Evolutionary conservation across 2,888 invertebrate species (phyloP), one percentile per base, ranked within the genome.

Genomic region (Periphyllus acericola): DNA sequence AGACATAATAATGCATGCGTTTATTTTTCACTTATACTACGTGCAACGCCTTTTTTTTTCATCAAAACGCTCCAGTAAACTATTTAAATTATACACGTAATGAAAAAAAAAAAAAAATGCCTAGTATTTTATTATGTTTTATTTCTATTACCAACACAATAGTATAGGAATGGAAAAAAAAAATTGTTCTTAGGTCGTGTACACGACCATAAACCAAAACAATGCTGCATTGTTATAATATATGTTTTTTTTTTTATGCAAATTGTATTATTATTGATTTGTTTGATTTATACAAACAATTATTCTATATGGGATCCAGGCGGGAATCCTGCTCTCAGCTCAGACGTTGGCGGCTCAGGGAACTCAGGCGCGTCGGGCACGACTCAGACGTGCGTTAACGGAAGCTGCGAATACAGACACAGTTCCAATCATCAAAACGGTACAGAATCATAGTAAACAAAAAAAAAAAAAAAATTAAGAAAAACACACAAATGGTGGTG

Each of bases 371-470:
- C 95, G 96, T 92, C 94, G 96, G 91, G 94, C 95, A 92, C 94
- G 95, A 91, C 94, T 96, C 93, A 94, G 96, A 92, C 94, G 96
- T 92, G 96, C 97, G 92, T 96, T 96, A 93, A 97, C 96, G 92
- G 96, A 96, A 93, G 96, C 96, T 91, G 96, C 96, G 91, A 96
- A 96, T 92, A 95, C 95, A 92, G 96, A 96, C 93, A 96, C 96
- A 88, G 88, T 89, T 89, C 89, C 89, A 86, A 89, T 89, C 89
- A 89, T 89, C 88, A 89, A 89, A 89, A 89, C 89, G 89, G 89
- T 89, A 89, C 88, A 83, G 89, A 89, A 36, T 40, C 8, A 76
- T 66, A 29, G 0, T 46, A 46, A n/a, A 40, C 9, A 83, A 83
- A 14, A 34, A 68, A 81, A 68, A 80, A 76, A 21, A 68, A 76